These are phyloP conservation scores for Prosopocoilus inquinatus DNA, from an alignment of 2,888 invertebrate species.

Conservation along the genomic window DNA sequence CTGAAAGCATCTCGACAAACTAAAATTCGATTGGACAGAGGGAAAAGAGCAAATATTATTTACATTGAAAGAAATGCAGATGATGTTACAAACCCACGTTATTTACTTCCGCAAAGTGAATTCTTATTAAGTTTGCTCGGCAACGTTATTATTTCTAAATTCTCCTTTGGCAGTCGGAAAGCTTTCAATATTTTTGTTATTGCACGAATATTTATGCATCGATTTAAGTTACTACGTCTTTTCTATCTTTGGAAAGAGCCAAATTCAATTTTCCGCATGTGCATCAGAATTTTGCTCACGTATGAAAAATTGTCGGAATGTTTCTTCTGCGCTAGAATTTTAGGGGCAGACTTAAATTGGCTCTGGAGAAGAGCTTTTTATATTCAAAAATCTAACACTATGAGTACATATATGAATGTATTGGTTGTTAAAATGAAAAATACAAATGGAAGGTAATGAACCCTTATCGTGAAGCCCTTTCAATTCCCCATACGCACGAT, in stretches of 20 bases:
- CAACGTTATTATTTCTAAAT: background rate
- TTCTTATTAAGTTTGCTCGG: background rate
- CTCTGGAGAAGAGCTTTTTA: too few species aligned
- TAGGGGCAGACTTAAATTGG: too few species aligned
- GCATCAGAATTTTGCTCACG: background rate
- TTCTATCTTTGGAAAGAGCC: background rate
- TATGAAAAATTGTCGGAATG: too few species aligned
- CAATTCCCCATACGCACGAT: too few species aligned
- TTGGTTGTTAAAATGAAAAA: too few species aligned
- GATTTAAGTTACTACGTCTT: background rate
- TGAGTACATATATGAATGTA: too few species aligned
- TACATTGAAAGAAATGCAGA: background rate
- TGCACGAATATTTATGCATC: background rate
- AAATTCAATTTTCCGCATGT: background rate
- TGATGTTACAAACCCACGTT: background rate
- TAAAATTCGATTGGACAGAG: background rate
- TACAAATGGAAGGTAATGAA: too few species aligned
- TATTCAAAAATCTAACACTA: too few species aligned
- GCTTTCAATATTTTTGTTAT: conserved; percentile 1
- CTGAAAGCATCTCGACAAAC: background rate
- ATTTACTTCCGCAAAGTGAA: background rate
- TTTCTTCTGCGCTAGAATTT: too few species aligned
- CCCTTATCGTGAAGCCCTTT: too few species aligned
- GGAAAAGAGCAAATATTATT: background rate
- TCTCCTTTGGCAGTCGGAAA: background rate